Conservation (phyloP, 1,140 invertebrate genomes). For the Papilio aristodemus region DNA sequence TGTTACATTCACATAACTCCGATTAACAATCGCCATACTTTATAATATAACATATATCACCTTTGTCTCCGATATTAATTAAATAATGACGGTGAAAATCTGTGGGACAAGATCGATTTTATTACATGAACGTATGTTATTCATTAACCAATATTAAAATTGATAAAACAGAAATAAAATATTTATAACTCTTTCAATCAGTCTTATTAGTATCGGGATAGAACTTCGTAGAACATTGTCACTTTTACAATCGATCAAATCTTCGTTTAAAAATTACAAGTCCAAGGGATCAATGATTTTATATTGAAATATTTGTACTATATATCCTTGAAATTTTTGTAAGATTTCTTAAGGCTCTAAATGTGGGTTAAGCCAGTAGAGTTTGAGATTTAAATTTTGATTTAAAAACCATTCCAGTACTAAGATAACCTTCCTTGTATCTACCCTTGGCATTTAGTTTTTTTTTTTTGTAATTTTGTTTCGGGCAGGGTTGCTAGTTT, state of each 20-base stretch:
- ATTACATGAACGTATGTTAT: not conserved
- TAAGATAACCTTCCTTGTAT: conserved; percentile 2
- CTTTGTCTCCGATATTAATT: not conserved
- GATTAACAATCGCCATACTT: conserved; percentile 13
- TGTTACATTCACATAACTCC: conserved; percentile 26
- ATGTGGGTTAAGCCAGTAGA: not conserved
- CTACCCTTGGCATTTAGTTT: conserved; percentile 18
- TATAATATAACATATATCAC: conserved; percentile 5
- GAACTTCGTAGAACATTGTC: too few relatives aligned
- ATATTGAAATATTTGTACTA: too few relatives aligned
- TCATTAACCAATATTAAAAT: not conserved
- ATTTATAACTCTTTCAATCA: too few relatives aligned
- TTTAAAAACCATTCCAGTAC: not conserved
- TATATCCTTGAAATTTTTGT: too few relatives aligned
- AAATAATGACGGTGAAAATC: not conserved
- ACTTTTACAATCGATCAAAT: too few relatives aligned
- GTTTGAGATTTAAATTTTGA: not conserved
- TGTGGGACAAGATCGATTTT: not conserved
- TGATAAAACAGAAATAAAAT: too few relatives aligned
- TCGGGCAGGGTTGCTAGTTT: too few relatives aligned
- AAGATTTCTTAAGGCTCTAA: too few relatives aligned
- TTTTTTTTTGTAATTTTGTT: not conserved
- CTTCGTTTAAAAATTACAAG: too few relatives aligned
- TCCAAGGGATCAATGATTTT: too few relatives aligned
- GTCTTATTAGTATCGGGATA: too few relatives aligned